A percentile compares a stretch with the other conserved stretches of the same genome.
These are phyloP conservation scores for Rhyzopertha dominica DNA, from an alignment of 1,140 invertebrate species.

Conservation along the genomic window DNA sequence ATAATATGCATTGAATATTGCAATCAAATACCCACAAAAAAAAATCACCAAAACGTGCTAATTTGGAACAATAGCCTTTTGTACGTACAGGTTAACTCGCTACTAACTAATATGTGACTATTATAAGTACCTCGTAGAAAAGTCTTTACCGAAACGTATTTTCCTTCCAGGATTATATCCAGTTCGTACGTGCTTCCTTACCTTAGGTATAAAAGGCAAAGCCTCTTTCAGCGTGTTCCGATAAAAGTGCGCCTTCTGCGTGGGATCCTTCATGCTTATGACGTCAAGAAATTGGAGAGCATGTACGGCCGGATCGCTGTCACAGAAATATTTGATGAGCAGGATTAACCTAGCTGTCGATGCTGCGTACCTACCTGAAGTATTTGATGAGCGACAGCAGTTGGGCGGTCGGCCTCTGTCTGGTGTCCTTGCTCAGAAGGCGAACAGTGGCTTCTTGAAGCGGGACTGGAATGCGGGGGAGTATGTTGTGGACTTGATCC, in stretches of 20 bases:
- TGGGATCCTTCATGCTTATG: conserved; percentile 85
- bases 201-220: conserved; percentile 83
- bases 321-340: conserved; percentile 48
- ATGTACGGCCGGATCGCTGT: conserved; percentile 79
- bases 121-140: too few relatives aligned
- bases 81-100: too few relatives aligned
- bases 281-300: conserved; percentile 89
- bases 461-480: conserved; percentile 72
- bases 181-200: conserved; percentile 49
- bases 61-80: too few relatives aligned
- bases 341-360: too few relatives aligned
- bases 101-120: too few relatives aligned
- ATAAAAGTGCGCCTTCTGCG: conserved; percentile 87
- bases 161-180: too few relatives aligned
- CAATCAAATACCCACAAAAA: too few relatives aligned
- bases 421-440: conserved; percentile 73
- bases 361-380: conserved; percentile 70
- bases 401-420: conserved; percentile 79
- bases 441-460: conserved; percentile 84
- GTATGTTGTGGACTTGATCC: conserved; percentile 69
- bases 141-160: too few relatives aligned
- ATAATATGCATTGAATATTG: too few relatives aligned
- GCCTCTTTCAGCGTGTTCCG: conserved; percentile 77
- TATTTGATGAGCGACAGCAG: conserved; percentile 80
- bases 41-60: too few relatives aligned